Evolutionary conservation across 2,797 vertebrate genomes (phyloP).

Genomic region (Fratercula arctica): DNA sequence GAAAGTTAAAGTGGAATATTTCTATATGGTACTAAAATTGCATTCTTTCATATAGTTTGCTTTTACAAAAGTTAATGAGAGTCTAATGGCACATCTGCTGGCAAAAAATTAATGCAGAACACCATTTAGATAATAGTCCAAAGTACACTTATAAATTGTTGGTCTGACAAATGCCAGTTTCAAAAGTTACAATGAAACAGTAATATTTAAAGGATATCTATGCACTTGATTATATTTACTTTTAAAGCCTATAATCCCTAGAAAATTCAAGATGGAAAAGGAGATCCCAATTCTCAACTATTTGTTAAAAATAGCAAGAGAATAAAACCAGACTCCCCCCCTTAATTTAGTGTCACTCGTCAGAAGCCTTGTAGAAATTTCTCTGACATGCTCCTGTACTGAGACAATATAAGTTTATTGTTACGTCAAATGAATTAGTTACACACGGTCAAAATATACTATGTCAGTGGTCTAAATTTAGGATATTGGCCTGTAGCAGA

Average conservation of each 20-base stretch:
- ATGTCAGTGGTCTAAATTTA: conserved; percentile 9
- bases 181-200: neutral
- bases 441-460: neutral
- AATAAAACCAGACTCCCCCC: neutral
- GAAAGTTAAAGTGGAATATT: neutral
- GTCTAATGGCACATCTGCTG: neutral
- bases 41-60: neutral
- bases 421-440: neutral
- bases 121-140: neutral
- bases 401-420: neutral
- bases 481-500: neutral
- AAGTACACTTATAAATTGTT: neutral
- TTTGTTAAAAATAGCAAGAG: neutral
- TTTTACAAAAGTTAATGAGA: neutral
- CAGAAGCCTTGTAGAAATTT: neutral
- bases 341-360: neutral
- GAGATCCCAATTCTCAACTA: neutral
- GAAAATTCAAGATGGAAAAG: neutral
- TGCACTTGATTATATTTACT: neutral
- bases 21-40: neutral
- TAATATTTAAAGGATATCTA: neutral
- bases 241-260: neutral
- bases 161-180: neutral
- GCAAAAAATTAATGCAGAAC: neutral
- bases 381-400: neutral